Base-by-base conservation (phyloP, 2,797 vertebrate species). In the Tinamus major region DNA sequence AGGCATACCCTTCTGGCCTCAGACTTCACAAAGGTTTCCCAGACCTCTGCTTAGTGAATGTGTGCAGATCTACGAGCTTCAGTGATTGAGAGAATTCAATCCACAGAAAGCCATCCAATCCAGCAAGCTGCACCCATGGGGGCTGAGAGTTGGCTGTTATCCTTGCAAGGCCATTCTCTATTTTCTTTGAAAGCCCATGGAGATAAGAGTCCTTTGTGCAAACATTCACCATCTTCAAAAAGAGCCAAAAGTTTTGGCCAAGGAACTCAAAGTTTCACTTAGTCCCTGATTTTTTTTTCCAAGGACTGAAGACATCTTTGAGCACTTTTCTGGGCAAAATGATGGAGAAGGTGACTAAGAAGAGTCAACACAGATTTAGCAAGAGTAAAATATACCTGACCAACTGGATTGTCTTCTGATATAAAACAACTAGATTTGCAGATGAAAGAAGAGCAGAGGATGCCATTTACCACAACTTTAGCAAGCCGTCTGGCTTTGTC, bases 331-430 rank as follows among this genome's bases (percentile, higher is more conserved):
- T 51, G 12, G 12, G 26, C 4, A 51, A 51, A 19, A 7, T 37
- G 8, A 55, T 58, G 10, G 49, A 71, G 23, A 59, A 68, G 3
- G 11, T 18, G 10, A 75, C 35, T 26, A 19, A 24, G 13, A 53
- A 41, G 5, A 62, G 27, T 49, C 61, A 62, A 49, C 59, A 89
- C 3, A 23, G 27, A 9, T 24, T 39, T 42, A 69, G 20, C 16
- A 24, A 56, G 7, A 0, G 0, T 5, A 37, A 20, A 44, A 20
- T n/a, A 24, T 35, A 31, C 51, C 15, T 55, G 51, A 55, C 27
- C 51, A 55, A 31, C 27, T 29, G 16, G 53, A 55, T 18, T 31
- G 29, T 18, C 7, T 5, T 65, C 56, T 56, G 46, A 5, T 26
- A 65, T 20, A 86, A 62, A 76, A 62, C 29, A 12, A n/a, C 17